A percentile compares a stretch with the other conserved stretches of the same genome.
These are phyloP conservation scores for Platanista minor DNA, from an alignment of 2,113 vertebrate genomes.

Conservation along the genomic window DNA sequence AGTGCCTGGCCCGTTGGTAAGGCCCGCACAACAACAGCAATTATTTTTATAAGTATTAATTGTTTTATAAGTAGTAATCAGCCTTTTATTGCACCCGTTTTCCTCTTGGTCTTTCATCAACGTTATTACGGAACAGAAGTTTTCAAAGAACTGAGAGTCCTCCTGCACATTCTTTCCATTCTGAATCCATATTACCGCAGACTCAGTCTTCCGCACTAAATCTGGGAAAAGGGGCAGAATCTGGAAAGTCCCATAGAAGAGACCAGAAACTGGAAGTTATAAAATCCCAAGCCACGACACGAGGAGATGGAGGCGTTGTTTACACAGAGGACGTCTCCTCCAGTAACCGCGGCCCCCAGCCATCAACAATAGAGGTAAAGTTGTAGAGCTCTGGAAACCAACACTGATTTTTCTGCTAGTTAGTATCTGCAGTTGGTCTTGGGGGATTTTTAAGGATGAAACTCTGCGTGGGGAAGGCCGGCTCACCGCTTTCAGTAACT, in stretches of 20 bases:
- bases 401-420: background rate
- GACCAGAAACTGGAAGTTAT: conserved; percentile 71
- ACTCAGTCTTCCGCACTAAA: background rate
- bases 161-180: rapidly evolving
- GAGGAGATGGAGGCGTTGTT: conserved; percentile 62
- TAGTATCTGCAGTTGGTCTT: background rate
- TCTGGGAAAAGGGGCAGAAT: conserved; percentile 36
- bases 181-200: background rate
- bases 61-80: background rate
- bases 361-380: background rate
- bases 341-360: conserved; percentile 59
- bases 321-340: conserved; percentile 67
- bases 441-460: background rate
- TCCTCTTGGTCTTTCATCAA: no score
- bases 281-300: conserved; percentile 66
- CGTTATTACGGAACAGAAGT: rapidly evolving
- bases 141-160: background rate
- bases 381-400: background rate
- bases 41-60: background rate
- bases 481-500: background rate
- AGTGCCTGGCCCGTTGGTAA: background rate
- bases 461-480: background rate
- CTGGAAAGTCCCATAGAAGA: conserved; percentile 79
- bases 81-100: background rate
- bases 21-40: rapidly evolving